These are phyloP conservation scores for Aromia moschata DNA, from an alignment of 2,888 invertebrate genomes.

Conservation along the genomic window DNA sequence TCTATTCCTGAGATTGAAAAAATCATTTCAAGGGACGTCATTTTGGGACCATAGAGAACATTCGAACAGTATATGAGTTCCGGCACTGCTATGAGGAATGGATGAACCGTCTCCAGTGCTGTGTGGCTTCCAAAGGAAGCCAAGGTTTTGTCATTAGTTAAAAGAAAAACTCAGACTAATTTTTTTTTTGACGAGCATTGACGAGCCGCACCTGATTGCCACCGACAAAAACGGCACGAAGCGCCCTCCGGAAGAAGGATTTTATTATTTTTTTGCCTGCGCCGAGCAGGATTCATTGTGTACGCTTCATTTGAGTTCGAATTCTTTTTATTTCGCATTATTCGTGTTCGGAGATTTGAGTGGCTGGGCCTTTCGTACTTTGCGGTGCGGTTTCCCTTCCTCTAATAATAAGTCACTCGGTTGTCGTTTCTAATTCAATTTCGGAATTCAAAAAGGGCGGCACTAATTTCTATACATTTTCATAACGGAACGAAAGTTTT, in stretches of 20 bases:
- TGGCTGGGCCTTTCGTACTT: conserved; percentile 16
- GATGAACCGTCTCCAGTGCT: too few species aligned
- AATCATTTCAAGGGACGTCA: too few species aligned
- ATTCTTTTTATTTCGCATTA: conserved; percentile 33
- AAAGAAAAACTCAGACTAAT: too few species aligned
- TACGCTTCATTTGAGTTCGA: conserved; percentile 44
- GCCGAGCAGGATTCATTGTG: conserved; percentile 41
- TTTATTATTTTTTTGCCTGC: conserved; percentile 44
- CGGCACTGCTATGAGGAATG: too few species aligned
- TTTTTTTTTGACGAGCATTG: too few species aligned
- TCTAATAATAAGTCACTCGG: conserved; percentile 10
- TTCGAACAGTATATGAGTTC: too few species aligned
- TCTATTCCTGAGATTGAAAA: too few species aligned
- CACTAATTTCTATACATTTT: neutral
- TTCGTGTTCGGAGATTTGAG: conserved; percentile 26
- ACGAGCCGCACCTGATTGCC: too few species aligned
- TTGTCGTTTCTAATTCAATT: conserved; percentile 10
- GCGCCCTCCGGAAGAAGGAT: conserved; percentile 44
- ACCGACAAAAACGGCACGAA: conserved; percentile 46
- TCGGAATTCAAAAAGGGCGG: neutral
- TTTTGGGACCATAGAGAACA: too few species aligned
- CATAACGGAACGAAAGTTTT: too few species aligned
- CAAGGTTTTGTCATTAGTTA: too few species aligned
- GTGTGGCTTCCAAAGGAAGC: too few species aligned
- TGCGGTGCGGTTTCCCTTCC: neutral